Evolutionary conservation across 2,797 vertebrate genomes (phyloP), one percentile per base, ranked within the genome.

Genomic region (Falco novaeseelandiae): DNA sequence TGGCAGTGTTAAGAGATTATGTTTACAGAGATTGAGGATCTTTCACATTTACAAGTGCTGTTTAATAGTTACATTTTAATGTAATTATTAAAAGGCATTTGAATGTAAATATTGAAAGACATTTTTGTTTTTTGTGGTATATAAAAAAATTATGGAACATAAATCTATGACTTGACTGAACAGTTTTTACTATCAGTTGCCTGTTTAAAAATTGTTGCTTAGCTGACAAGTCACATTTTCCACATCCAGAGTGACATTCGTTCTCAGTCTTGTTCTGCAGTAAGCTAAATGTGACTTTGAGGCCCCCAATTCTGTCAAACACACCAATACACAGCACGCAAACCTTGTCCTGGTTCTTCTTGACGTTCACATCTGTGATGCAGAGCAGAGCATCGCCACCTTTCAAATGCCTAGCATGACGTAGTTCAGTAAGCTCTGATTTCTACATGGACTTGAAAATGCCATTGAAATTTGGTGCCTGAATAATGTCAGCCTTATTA

Each of bases 261-360:
- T 26, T 89, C 46, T 58, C 57, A 38, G 26, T 10, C 8, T 44
- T 30, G 17, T 5, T 10, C 17, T 21, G 20, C 4, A 5, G 46
- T 14, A 46, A 22, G 7, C 4, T 46, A 36, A 58, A 58, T 2
- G 3, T 12, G n/a, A 65, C 62, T 72, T 32, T 17, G 21, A 46
- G 48, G 42, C 7, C 12, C 42, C 22, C 19, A 16, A 29, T 36
- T 79, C 54, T 10, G 8, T 3, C 12, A 2, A 40, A 12, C 7
- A 21, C 25, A 74, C 0, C 4, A 54, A 59, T 8, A 49, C 18
- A 30, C 25, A 30, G 49, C 0, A 0, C 30, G 12, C 27, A 58
- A n/a, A 65, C 32, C 12, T 54, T 1, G 5, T 49, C 54, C 46
- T 42, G 26, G 14, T 62, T 57, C 42, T 54, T 66, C 48, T 67